A percentile compares a stretch with the other conserved stretches of the same genome.
Evolutionary conservation across 2,113 vertebrate species (phyloP).

Genomic region (Athene noctua): DNA sequence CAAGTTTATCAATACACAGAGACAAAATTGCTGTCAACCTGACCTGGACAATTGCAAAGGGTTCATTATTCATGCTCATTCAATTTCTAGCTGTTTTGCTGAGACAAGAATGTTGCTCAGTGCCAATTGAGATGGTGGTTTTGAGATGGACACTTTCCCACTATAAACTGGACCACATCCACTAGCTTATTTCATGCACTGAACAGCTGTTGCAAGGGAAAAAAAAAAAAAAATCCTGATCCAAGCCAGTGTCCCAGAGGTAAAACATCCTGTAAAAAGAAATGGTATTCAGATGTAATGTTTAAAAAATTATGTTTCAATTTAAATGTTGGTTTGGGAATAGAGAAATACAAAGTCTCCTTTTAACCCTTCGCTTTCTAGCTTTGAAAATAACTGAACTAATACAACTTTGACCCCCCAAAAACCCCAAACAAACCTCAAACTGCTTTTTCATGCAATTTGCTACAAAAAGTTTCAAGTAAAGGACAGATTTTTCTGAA

Average conservation of each 20-base stretch:
- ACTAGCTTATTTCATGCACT: slow-evolving; percentile 40
- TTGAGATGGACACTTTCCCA: slow-evolving; percentile 54
- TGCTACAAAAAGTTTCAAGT: background rate
- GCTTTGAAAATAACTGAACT: background rate
- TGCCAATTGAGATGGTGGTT: slow-evolving; percentile 53
- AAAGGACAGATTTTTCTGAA: background rate
- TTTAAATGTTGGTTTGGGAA: background rate
- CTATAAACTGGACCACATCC: slow-evolving; percentile 60
- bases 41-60: slow-evolving; percentile 56
- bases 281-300: background rate
- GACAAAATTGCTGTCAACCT: slow-evolving; percentile 46
- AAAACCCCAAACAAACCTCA: background rate
- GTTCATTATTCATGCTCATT: slow-evolving; percentile 62
- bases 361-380: background rate
- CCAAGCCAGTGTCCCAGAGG: slow-evolving; percentile 38
- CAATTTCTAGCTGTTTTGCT: slow-evolving; percentile 43
- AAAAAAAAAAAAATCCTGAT: background rate
- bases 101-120: slow-evolving; percentile 31
- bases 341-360: background rate
- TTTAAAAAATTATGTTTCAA: slow-evolving; percentile 29
- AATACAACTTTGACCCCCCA: background rate
- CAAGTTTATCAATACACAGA: slow-evolving; percentile 51
- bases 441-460: background rate
- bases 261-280: slow-evolving; percentile 40
- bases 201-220: slow-evolving; percentile 25